Evolutionary conservation across 1,140 invertebrate species (phyloP).

Genomic region (Drosophila nigrodunni): DNA sequence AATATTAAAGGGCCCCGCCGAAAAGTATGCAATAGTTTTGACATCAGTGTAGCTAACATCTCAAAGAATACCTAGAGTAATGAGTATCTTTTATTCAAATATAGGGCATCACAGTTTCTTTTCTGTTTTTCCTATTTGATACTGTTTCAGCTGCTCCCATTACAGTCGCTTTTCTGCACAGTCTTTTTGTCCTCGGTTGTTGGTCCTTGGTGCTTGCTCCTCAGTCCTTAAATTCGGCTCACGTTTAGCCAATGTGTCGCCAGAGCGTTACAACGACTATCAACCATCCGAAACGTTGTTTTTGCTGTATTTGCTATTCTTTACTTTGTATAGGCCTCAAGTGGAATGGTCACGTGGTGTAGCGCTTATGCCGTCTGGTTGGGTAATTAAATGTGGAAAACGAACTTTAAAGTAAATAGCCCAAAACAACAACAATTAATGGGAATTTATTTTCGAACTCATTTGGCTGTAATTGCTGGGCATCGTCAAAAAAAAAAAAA

Average conservation of each 20-base stretch:
- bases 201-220: neutral
- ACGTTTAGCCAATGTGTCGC: slow-evolving; percentile 80
- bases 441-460: slow-evolving; percentile 80
- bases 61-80: too few species aligned
- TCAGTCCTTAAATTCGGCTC: slow-evolving; percentile 57
- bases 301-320: slow-evolving; percentile 1
- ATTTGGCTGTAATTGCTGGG: slow-evolving; percentile 77
- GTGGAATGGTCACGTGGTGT: neutral
- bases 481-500: slow-evolving; percentile 52
- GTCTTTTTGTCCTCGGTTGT: neutral
- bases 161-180: slow-evolving; percentile 4
- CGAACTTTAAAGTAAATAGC: slow-evolving; percentile 65
- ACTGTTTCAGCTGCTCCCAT: slow-evolving; percentile 5
- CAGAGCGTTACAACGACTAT: slow-evolving; percentile 58
- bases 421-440: slow-evolving; percentile 75
- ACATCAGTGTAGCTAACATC: too few species aligned
- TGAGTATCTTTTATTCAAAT: neutral
- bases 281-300: slow-evolving; percentile 65
- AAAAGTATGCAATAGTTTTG: too few species aligned
- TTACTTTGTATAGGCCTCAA: slow-evolving; percentile 30
- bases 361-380: slow-evolving; percentile 39
- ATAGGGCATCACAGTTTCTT: too few species aligned
- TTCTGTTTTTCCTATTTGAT: neutral
- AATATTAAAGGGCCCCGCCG: too few species aligned
- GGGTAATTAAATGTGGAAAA: slow-evolving; percentile 67